Conservation (phyloP, 2,797 vertebrate species). For the Acomys russatus region DNA sequence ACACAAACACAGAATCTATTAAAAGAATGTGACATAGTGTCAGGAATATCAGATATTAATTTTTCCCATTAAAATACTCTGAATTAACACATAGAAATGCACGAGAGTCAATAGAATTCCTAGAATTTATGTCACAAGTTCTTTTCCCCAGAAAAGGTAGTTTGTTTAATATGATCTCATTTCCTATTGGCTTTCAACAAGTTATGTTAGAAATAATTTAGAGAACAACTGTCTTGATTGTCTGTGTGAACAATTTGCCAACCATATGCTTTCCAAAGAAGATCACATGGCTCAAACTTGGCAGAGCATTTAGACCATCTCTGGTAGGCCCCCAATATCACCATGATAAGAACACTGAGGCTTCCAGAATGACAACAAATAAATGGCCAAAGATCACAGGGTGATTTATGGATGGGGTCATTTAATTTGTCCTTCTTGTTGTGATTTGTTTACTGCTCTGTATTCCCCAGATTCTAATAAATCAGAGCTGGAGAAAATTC, state of each 20-base stretch:
- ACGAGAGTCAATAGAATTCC: neutral
- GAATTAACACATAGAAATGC: neutral
- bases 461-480: neutral
- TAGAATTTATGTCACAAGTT: neutral
- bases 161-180: slow-evolving; percentile 2
- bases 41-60: neutral
- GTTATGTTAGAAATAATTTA: neutral
- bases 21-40: neutral
- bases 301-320: neutral
- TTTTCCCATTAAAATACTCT: neutral
- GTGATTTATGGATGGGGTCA: neutral
- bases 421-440: neutral
- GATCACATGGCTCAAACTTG: neutral
- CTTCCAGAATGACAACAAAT: neutral
- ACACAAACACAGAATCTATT: neutral
- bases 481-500: neutral
- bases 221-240: neutral
- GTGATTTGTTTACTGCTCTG: neutral
- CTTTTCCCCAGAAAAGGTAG: neutral
- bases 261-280: neutral
- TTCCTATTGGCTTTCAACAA: neutral
- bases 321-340: neutral
- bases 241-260: neutral
- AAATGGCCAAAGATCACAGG: neutral
- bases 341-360: neutral